phyloP scores from a whole-genome alignment of 2,888 invertebrate species.

The Trilocha varians region DNA sequence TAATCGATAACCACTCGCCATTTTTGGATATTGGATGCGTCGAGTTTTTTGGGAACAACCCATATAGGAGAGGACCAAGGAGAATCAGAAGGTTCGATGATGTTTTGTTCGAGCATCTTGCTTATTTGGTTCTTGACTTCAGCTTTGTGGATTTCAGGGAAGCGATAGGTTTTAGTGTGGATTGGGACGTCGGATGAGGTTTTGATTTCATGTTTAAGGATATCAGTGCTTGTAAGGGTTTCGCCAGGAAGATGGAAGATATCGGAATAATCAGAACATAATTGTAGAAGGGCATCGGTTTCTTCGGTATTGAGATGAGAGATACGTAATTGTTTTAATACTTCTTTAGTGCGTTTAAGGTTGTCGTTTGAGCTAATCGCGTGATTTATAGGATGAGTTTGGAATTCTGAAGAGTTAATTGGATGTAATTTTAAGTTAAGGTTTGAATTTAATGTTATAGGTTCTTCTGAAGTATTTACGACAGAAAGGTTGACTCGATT shows the following conservation, averaged over 20 bases:
- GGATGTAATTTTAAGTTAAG: no score
- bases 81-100: conserved; percentile 16
- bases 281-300: conserved; percentile 4
- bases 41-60: conserved; percentile 19
- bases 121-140: conserved; percentile 5
- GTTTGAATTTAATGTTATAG: no score
- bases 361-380: no score
- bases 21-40: conserved; percentile 14
- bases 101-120: conserved; percentile 15
- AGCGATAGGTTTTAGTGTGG: conserved; percentile 14
- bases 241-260: conserved; percentile 7
- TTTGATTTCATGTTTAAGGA: conserved; percentile 11
- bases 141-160: conserved; percentile 15
- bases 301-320: conserved; percentile 16
- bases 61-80: conserved; percentile 20
- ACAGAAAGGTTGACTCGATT: no score
- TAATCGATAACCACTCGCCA: conserved; percentile 20
- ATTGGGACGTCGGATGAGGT: conserved; percentile 9
- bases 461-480: no score
- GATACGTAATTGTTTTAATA: conserved; percentile 9
- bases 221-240: conserved; percentile 6
- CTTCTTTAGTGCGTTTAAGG: conserved; percentile 5
- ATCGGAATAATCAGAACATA: conserved; percentile 13
- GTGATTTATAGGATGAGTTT: no score
- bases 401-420: no score